phyloP scores from a whole-genome alignment of 37 sponge, comb jelly and placozoan species.

The Haliclona indistincta region DNA sequence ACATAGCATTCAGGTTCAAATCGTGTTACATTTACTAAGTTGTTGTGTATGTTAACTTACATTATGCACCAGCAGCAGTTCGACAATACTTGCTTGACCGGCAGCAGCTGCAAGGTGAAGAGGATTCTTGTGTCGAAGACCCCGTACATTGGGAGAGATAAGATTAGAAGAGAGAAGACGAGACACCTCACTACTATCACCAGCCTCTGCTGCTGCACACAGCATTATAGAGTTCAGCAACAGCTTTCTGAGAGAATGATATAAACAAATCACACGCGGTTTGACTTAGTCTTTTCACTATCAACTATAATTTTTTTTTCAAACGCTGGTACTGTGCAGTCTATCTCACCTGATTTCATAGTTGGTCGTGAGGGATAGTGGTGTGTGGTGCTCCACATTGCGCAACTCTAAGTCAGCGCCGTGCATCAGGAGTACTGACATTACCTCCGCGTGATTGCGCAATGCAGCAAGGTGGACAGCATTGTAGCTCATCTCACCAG shows the following conservation, averaged over 20 bases:
- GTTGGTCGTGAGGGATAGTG: slow-evolving; percentile 45
- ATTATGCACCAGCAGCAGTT: slow-evolving; percentile 39
- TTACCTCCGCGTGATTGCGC: slow-evolving; percentile 4
- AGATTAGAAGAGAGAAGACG: slow-evolving; percentile 20
- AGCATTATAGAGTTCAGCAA: slow-evolving; percentile 63
- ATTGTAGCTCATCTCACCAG: slow-evolving; percentile 40
- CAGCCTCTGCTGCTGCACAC: slow-evolving; percentile 76
- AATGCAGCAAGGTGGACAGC: slow-evolving; percentile 70
- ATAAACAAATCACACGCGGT: not conserved
- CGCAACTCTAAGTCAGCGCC: slow-evolving; percentile 78
- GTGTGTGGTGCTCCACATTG: slow-evolving; percentile 38
- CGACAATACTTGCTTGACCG: slow-evolving; percentile 48
- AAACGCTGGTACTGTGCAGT: too few species aligned
- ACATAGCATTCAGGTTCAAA: too few species aligned
- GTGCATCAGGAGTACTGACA: slow-evolving; percentile 37
- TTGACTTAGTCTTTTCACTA: not conserved
- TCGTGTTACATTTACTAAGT: not conserved
- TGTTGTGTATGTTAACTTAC: slow-evolving; percentile 38
- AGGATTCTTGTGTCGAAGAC: slow-evolving; percentile 78
- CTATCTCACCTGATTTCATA: slow-evolving; percentile 43
- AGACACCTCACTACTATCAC: slow-evolving; percentile 48
- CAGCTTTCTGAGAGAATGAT: slow-evolving; percentile 42
- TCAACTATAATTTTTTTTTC: too few species aligned
- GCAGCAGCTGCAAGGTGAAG: slow-evolving; percentile 62
- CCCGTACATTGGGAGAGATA: slow-evolving; percentile 62